Percentiles rank a stretch among this genome's conserved stretches.
These are phyloP conservation scores for Mesocricetus auratus DNA, from an alignment of 2,113 vertebrate genomes.

Conservation along the genomic window DNA sequence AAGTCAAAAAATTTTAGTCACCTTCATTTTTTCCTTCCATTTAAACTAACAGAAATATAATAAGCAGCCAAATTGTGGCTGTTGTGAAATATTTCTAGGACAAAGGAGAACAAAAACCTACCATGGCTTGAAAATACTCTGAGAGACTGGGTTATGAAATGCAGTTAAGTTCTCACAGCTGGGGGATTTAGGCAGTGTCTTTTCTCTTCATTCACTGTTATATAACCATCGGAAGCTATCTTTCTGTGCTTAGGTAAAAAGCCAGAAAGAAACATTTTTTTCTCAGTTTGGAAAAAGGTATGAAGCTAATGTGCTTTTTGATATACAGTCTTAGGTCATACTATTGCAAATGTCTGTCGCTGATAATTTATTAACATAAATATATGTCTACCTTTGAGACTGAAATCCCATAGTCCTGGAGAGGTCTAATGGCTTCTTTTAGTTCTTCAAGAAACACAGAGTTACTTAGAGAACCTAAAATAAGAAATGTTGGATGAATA, in stretches of 20 bases:
- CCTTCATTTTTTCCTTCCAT: not conserved
- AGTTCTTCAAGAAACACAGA: slow-evolving; percentile 92
- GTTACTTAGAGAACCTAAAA: slow-evolving; percentile 89
- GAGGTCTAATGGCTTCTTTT: slow-evolving; percentile 88
- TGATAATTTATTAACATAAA: slow-evolving; percentile 52
- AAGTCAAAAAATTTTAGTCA: slow-evolving; percentile 6
- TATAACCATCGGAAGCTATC: not conserved
- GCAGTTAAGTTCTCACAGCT: slow-evolving; percentile 15
- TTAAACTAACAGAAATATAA: slow-evolving; percentile 36
- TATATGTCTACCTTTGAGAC: slow-evolving; percentile 91
- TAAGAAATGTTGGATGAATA: slow-evolving; percentile 62
- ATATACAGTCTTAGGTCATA: not conserved
- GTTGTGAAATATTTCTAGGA: not conserved
- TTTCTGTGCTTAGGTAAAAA: not conserved
- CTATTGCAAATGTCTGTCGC: slow-evolving; percentile 14
- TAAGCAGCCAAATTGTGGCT: slow-evolving; percentile 27
- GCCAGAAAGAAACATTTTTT: not conserved
- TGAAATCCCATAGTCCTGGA: slow-evolving; percentile 94
- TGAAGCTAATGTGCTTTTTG: slow-evolving; percentile 30
- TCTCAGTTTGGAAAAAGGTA: slow-evolving; percentile 35
- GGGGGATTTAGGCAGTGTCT: slow-evolving; percentile 7
- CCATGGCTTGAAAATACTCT: not conserved
- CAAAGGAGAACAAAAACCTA: slow-evolving; percentile 41
- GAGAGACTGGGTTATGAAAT: not conserved
- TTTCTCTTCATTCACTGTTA: not conserved